These are phyloP conservation scores for Drosophila pallidifrons DNA, from an alignment of 1,140 invertebrate species.

Conservation along the genomic window DNA sequence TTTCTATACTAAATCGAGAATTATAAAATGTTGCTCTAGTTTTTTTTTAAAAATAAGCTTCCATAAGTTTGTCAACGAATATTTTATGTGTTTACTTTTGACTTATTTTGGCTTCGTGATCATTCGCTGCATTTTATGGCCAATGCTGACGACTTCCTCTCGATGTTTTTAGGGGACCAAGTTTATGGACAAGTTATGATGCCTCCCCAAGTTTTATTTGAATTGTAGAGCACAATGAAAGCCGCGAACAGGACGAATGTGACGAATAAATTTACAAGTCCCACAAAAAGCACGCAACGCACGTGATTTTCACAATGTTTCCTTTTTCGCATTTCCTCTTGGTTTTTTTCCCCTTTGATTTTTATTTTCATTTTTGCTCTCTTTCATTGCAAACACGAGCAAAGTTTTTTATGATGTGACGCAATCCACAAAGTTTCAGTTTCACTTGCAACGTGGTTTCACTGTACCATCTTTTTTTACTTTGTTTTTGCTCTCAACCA, in stretches of 20 bases:
- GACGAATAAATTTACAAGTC: conserved; percentile 72
- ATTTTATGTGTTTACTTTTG: conserved; percentile 15
- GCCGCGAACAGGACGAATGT: conserved; percentile 49
- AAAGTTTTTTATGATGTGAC: conserved; percentile 70
- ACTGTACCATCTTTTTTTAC: conserved; percentile 3
- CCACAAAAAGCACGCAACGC: conserved; percentile 57
- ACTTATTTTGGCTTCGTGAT: conserved; percentile 8
- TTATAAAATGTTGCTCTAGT: background rate
- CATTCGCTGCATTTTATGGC: conserved; percentile 22
- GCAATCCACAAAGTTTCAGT: conserved; percentile 47
- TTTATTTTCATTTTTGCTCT: conserved; percentile 30
- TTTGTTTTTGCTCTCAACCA: too few relatives aligned
- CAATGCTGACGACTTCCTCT: conserved; percentile 24
- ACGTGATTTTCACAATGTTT: conserved; percentile 78
- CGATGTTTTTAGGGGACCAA: conserved; percentile 30
- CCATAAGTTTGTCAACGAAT: background rate
- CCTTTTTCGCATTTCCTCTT: conserved; percentile 8
- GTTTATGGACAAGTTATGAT: conserved; percentile 55
- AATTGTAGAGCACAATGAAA: conserved; percentile 45
- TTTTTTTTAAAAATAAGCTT: background rate
- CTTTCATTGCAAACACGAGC: conserved; percentile 44
- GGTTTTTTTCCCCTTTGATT: background rate
- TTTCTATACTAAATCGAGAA: too few relatives aligned
- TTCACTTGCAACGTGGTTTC: conserved; percentile 5
- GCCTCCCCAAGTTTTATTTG: conserved; percentile 19